A percentile compares a stretch with the other conserved stretches of the same genome.
Conservation (phyloP, 2,797 vertebrate species). For the Myotis findleyi region DNA sequence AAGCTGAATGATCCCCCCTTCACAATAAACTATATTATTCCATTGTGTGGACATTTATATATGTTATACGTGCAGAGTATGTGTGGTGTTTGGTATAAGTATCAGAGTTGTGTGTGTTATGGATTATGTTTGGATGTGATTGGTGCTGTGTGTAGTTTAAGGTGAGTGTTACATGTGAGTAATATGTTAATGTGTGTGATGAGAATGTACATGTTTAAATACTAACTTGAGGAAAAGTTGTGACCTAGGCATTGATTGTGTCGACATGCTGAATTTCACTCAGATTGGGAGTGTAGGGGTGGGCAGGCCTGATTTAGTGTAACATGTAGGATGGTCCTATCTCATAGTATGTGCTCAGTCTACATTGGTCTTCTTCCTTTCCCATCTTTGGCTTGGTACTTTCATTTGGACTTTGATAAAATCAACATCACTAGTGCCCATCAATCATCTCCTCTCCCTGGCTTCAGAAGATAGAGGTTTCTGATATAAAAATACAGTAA, state of each 20-base stretch:
- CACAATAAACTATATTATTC: slow-evolving; percentile 45
- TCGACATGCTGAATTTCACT: neutral
- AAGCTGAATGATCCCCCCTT: neutral
- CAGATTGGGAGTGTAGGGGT: neutral
- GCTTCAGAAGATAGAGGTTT: neutral
- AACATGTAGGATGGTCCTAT: neutral
- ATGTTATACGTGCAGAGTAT: neutral
- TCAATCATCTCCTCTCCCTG: neutral
- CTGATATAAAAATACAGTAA: neutral
- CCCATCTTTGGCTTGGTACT: neutral
- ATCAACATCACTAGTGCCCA: neutral
- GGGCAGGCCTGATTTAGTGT: neutral
- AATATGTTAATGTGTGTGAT: neutral
- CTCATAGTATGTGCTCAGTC: neutral
- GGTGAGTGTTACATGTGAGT: neutral
- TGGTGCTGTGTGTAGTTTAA: neutral
- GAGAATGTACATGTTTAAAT: neutral
- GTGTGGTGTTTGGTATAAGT: neutral
- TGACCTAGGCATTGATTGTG: neutral
- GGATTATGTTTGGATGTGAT: neutral
- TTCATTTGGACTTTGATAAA: slow-evolving; percentile 47
- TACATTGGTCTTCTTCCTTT: neutral
- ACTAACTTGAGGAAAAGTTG: neutral
- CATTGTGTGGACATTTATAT: neutral
- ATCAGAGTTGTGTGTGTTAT: neutral